Conservation (phyloP, 2,113 vertebrate species). For the Plecotus auritus region DNA sequence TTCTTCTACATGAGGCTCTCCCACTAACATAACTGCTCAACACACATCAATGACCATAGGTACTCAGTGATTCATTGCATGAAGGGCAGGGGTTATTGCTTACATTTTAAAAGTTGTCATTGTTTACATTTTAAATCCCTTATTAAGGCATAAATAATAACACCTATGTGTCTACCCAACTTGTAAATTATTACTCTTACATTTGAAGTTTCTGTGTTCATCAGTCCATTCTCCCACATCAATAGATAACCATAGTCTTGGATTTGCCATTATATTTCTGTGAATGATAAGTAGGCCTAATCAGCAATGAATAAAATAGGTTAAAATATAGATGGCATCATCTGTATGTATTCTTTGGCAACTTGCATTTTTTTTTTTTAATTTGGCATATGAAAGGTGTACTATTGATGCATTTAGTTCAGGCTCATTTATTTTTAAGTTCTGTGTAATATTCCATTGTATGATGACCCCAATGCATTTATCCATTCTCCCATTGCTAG, state of each 20-base stretch:
- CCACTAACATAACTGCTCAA: accelerated
- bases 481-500: background rate
- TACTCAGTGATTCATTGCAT: accelerated
- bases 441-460: background rate
- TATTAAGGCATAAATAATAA: background rate
- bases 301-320: background rate
- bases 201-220: background rate
- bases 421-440: background rate
- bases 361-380: background rate
- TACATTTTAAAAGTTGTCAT: background rate
- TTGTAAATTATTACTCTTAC: background rate
- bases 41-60: accelerated
- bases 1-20: background rate
- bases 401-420: background rate
- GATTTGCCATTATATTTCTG: background rate
- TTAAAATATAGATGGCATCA: background rate
- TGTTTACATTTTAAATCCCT: background rate
- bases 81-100: no score
- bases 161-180: background rate
- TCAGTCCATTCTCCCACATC: background rate
- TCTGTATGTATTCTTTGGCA: background rate
- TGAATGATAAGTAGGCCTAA: background rate
- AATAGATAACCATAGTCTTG: background rate
- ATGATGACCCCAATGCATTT: background rate
- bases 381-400: background rate